Conservation (phyloP, 2,888 invertebrate genomes). For the Epirrhoe tristata region DNA sequence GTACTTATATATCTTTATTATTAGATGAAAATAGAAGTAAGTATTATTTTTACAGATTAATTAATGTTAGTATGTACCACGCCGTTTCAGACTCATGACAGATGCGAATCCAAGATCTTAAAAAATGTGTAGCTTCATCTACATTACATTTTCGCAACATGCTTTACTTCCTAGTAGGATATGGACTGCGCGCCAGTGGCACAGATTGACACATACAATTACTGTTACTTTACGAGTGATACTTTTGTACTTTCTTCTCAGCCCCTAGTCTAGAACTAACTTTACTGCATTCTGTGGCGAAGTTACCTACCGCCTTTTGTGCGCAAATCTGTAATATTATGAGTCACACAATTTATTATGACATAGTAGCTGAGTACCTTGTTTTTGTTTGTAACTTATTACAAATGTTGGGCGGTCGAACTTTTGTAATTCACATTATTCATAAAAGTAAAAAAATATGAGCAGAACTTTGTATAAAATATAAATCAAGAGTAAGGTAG, state of each 20-base stretch:
- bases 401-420: background rate
- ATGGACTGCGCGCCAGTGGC: background rate
- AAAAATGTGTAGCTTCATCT: too few relatives aligned
- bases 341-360: conserved; percentile 40
- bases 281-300: conserved; percentile 18
- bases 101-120: too few relatives aligned
- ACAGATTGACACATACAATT: background rate
- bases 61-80: too few relatives aligned
- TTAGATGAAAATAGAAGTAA: too few relatives aligned
- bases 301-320: conserved; percentile 38
- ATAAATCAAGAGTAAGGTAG: background rate
- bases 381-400: conserved; percentile 16
- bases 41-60: too few relatives aligned
- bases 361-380: conserved; percentile 21
- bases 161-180: too few relatives aligned
- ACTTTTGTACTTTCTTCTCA: background rate
- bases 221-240: background rate
- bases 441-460: background rate
- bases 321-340: conserved; percentile 41
- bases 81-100: too few relatives aligned
- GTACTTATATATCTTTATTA: too few relatives aligned
- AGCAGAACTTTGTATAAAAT: background rate
- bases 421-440: background rate
- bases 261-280: conserved; percentile 13
- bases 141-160: too few relatives aligned